Base-by-base conservation (phyloP, 2,888 invertebrate genomes). In the Mythimna vitellina region DNA sequence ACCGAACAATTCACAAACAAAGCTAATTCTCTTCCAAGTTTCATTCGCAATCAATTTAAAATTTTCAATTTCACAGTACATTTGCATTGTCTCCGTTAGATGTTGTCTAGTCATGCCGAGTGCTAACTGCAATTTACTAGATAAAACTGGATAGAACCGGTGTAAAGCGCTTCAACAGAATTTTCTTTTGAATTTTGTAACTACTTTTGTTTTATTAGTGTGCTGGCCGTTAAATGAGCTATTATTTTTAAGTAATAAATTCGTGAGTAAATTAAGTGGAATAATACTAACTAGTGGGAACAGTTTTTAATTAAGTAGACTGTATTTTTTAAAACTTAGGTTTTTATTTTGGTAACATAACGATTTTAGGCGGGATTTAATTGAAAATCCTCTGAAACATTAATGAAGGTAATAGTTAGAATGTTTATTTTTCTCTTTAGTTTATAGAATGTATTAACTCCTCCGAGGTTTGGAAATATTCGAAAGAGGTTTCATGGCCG, bases 21-120 rank as follows among this genome's bases (percentile, higher is more conserved):
- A 77, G 70, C 70, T 85, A 77, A 85, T 82, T 80, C 60, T 46
- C 57, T 58, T 60, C 57, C 35, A 29, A 76, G 70, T 76, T 74
- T 66, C 71, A 56, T 65, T 78, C 69, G 76, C 72, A 75, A 85
- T 78, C 84, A 84, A 78, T 86, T 85, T 78, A 79, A 84, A 86
- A 88, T 87, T 88, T 91, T 74, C 91, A 90, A 92, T 92, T 92
- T 92, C 89, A 89, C 91, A 87, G 87, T 83, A 87, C 91, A 92
- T 92, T 92, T 91, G 86, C 84, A 75, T 83, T 84, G 87, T 86
- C 86, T 83, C 68, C 65, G 73, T 74, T 85, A 82, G 80, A 84
- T 84, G 77, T 84, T 82, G 82, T 78, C 75, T 73, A 76, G 80
- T 86, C 84, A 86, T 63, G 73, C 49, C 72, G 65, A 74, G 84